Evolutionary conservation across 2,113 vertebrate genomes (phyloP), one percentile per base, ranked within the genome.

Genomic region (Balaenoptera acutorostrata): DNA sequence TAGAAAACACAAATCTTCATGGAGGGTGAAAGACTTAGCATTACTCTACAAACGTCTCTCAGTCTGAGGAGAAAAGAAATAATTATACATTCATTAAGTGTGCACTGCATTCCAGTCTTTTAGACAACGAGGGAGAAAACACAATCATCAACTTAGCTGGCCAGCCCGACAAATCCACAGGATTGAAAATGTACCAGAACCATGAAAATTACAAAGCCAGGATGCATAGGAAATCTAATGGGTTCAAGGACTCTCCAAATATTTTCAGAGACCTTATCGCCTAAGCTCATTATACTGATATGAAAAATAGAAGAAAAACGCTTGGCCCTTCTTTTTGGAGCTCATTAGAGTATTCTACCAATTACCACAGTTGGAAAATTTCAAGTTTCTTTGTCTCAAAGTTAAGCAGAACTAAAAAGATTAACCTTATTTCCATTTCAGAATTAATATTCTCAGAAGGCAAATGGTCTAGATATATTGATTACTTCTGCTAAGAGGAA

Each of bases 391-490:
- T 86, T 33, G 25, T 93, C 69, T 90, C 49, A 57, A 57, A 49
- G 27, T 80, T 63, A 71, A 71, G 41, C 18, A 94, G n/a, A 36
- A 18, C 13, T 31, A 46, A 13, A 33, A 88, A 78, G 25, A 72
- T 96, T 49, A 84, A 57, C 33, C 14, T 90, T 57, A 25, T 94
- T 96, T 95, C 33, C n/a, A 55, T 77, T 89, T 89, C 11, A 61
- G 49, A 89, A 81, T 88, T 88, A 61, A 59, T 90, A 78, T 63
- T 78, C 59, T 87, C 46, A 87, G n/a, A 92, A 95, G 86, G 4
- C 13, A 61, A 33, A 2, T 39, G 14, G 57, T 89, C 13, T 57
- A 82, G 59, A 36, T 27, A 61, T 25, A 59, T 31, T 68, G 14
- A 61, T 72, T 87, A 52, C 17, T 46, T 72, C 31, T 72, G 17